Evolutionary conservation across 2,797 vertebrate genomes (phyloP).

Genomic region (Spinus pinus): DNA sequence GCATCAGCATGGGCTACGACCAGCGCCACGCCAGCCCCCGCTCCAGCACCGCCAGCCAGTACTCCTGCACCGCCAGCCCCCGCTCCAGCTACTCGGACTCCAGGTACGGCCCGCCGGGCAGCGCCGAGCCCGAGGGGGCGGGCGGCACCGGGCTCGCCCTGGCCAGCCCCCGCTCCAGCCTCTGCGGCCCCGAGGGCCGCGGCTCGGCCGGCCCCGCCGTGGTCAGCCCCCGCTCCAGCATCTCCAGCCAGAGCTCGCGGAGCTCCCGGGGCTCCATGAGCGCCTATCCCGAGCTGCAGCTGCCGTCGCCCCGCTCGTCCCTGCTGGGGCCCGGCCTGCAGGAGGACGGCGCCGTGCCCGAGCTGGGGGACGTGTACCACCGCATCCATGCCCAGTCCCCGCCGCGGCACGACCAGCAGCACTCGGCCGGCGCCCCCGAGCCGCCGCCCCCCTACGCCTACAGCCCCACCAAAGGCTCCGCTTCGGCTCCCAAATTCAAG

Average conservation of each 20-base stretch:
- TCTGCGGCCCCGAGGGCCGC: conserved; percentile 81
- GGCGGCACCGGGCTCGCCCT: conserved; percentile 58
- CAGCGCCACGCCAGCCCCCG: conserved; percentile 91
- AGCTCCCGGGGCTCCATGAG: conserved; percentile 85
- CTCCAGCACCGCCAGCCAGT: conserved; percentile 88
- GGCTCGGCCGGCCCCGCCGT: conserved; percentile 49
- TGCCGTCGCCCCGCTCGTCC: conserved; percentile 86
- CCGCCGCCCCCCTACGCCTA: conserved; percentile 74
- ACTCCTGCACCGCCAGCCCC: conserved; percentile 84
- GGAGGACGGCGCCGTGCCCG: conserved; percentile 80
- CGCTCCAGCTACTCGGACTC: conserved; percentile 73
- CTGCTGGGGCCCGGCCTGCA: conserved; percentile 78
- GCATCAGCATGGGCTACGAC: conserved; percentile 97
- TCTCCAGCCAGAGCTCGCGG: conserved; percentile 93
- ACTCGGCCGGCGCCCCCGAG: conserved; percentile 52
- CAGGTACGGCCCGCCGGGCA: conserved; percentile 77
- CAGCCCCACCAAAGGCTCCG: conserved; percentile 72
- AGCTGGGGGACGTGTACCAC: conserved; percentile 77
- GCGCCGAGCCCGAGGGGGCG: conserved; percentile 78
- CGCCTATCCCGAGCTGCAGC: conserved; percentile 85
- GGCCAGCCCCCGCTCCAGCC: conserved; percentile 81
- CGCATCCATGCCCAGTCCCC: conserved; percentile 70
- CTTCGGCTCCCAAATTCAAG: conserved; percentile 81
- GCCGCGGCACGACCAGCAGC: conserved; percentile 72
- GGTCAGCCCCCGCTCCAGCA: conserved; percentile 90